Evolutionary conservation across 2,888 invertebrate species (phyloP).

Genomic region (Argyresthia goedartella): DNA sequence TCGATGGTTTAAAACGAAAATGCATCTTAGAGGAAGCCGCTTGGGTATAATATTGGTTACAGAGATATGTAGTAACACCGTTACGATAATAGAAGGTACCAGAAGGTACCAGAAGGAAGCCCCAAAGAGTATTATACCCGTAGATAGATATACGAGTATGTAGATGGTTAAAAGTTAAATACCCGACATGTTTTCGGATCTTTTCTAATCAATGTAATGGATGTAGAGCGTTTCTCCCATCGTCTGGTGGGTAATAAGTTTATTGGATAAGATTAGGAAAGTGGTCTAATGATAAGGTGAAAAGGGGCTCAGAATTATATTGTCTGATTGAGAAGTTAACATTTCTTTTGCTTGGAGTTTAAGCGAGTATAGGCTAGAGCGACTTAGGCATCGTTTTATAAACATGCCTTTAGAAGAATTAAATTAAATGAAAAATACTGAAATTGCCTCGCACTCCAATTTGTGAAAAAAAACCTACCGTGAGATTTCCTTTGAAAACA

Average conservation of each 20-base stretch:
- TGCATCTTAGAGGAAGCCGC: not conserved
- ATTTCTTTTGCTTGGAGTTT: too few relatives aligned
- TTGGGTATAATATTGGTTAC: not conserved
- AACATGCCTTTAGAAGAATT: too few relatives aligned
- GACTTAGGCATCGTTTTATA: too few relatives aligned
- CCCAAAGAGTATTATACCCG: conserved; percentile 12
- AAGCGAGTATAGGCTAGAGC: too few relatives aligned
- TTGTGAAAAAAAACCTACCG: too few relatives aligned
- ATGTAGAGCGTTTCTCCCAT: conserved; percentile 28
- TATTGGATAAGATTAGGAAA: too few relatives aligned
- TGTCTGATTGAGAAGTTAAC: too few relatives aligned
- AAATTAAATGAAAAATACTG: too few relatives aligned
- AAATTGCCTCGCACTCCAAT: too few relatives aligned
- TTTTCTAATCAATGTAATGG: conserved; percentile 61
- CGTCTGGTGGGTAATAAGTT: not conserved
- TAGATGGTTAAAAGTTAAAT: conserved; percentile 62
- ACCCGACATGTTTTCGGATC: conserved; percentile 42
- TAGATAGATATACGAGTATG: conserved; percentile 24
- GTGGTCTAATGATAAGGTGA: too few relatives aligned
- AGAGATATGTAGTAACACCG: not conserved
- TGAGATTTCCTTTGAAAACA: too few relatives aligned
- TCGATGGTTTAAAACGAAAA: conserved; percentile 17
- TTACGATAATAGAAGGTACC: not conserved
- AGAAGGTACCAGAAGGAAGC: not conserved
- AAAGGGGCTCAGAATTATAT: too few relatives aligned